A percentile compares a stretch with the other conserved stretches of the same genome.
phyloP scores from a whole-genome alignment of 2,888 invertebrate genomes.

The Archips crataeganus region DNA sequence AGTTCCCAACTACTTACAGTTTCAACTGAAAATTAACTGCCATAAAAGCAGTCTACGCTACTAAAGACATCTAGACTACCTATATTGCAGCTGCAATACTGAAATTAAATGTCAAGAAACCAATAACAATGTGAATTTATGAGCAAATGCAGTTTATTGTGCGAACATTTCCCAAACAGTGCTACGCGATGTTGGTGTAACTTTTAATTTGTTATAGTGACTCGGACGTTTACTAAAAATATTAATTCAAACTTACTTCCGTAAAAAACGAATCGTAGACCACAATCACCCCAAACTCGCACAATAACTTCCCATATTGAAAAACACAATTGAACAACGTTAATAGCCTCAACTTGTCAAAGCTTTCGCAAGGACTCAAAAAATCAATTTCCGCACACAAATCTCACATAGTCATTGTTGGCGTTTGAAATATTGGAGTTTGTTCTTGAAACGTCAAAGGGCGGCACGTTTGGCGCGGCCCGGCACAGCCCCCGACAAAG shows the following conservation, averaged over 20 bases:
- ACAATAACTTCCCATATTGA: constrained; percentile 66
- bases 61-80: neutral
- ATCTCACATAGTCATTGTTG: constrained; percentile 82
- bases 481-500: constrained; percentile 67
- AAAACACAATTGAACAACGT: constrained; percentile 58
- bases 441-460: constrained; percentile 64
- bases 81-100: constrained; percentile 3
- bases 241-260: constrained; percentile 55
- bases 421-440: constrained; percentile 77
- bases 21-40: too few relatives aligned
- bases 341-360: constrained; percentile 76
- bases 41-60: too few relatives aligned
- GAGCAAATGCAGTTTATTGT: constrained; percentile 25
- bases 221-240: constrained; percentile 35
- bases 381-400: constrained; percentile 86
- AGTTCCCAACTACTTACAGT: too few relatives aligned
- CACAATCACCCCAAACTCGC: constrained; percentile 54
- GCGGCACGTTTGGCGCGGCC: constrained; percentile 61
- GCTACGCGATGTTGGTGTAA: neutral
- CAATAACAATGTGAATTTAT: constrained; percentile 32
- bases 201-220: constrained; percentile 8
- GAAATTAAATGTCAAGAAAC: constrained; percentile 31
- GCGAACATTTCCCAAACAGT: constrained; percentile 10
- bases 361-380: constrained; percentile 81
- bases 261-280: constrained; percentile 46